These are phyloP conservation scores for Tipula lateralis DNA, from an alignment of 2,888 invertebrate genomes.

Conservation along the genomic window DNA sequence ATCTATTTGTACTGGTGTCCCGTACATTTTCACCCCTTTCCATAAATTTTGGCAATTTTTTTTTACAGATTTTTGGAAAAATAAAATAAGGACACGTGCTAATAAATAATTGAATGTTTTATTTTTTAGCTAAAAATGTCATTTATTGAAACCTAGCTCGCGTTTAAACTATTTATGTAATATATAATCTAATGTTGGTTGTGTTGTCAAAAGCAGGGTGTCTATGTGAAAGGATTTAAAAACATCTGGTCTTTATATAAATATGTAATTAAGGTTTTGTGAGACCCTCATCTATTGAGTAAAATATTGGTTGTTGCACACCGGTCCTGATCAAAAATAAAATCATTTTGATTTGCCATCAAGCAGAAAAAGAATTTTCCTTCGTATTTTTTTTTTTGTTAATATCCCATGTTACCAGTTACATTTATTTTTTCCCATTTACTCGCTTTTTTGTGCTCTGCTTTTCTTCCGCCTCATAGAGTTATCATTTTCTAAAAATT, in stretches of 20 bases:
- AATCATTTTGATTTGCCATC: conserved; percentile 24
- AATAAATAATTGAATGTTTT: not conserved
- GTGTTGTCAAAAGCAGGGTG: too few species aligned
- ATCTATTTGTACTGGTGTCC: not conserved
- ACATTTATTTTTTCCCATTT: conserved; percentile 7
- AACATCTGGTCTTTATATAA: not conserved
- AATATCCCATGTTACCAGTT: conserved; percentile 24
- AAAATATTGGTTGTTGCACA: not conserved
- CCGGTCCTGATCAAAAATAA: not conserved
- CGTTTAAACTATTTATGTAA: not conserved
- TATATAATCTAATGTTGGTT: not conserved
- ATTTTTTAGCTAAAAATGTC: not conserved
- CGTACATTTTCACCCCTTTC: conserved; percentile 7
- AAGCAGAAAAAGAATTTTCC: not conserved
- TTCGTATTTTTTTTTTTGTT: not conserved
- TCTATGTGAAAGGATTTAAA: not conserved
- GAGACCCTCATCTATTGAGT: not conserved
- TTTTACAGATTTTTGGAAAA: not conserved
- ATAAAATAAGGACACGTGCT: not conserved
- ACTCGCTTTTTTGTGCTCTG: not conserved
- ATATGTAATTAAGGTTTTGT: not conserved
- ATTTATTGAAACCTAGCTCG: not conserved
- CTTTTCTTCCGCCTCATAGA: conserved; percentile 14
- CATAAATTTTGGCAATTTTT: not conserved
- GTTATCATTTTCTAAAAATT: conserved; percentile 24